These are phyloP conservation scores for Hirundo rustica DNA, from an alignment of 2,797 vertebrate species.

Conservation along the genomic window DNA sequence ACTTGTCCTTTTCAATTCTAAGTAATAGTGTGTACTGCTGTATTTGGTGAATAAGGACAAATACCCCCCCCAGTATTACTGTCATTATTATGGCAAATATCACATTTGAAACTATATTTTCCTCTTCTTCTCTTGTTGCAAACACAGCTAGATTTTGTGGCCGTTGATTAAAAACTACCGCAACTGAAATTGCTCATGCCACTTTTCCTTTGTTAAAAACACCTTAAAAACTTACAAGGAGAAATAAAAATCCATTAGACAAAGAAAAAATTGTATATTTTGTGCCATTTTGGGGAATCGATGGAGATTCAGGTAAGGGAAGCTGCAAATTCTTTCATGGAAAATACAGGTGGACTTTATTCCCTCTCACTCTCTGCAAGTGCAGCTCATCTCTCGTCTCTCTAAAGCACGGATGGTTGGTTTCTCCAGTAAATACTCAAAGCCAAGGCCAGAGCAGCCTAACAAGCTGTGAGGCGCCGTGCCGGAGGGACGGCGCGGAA, in stretches of 20 bases:
- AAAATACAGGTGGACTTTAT: not conserved
- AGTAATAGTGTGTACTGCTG: not conserved
- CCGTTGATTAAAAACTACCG: not conserved
- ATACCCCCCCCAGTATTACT: not conserved
- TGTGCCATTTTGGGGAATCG: not conserved
- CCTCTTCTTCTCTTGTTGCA: not conserved
- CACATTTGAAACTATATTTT: not conserved
- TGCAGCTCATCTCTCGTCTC: not conserved
- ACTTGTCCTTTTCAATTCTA: not conserved
- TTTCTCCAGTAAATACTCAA: not conserved
- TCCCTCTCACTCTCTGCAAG: not conserved
- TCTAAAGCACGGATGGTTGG: not conserved
- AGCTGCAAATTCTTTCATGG: not conserved
- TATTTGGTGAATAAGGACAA: not conserved
- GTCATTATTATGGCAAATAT: not conserved
- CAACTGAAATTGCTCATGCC: not conserved
- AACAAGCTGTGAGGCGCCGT: not conserved
- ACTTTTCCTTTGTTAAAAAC: not conserved
- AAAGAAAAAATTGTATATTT: not conserved
- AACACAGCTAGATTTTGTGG: not conserved
- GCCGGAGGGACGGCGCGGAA: not conserved
- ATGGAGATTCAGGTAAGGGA: not conserved
- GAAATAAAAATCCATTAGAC: not conserved
- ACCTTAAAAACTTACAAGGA: not conserved
- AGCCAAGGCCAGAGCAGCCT: not conserved